A percentile compares a stretch with the other conserved stretches of the same genome.
phyloP scores from a whole-genome alignment of 2,888 invertebrate species.

The Helleia helle region DNA sequence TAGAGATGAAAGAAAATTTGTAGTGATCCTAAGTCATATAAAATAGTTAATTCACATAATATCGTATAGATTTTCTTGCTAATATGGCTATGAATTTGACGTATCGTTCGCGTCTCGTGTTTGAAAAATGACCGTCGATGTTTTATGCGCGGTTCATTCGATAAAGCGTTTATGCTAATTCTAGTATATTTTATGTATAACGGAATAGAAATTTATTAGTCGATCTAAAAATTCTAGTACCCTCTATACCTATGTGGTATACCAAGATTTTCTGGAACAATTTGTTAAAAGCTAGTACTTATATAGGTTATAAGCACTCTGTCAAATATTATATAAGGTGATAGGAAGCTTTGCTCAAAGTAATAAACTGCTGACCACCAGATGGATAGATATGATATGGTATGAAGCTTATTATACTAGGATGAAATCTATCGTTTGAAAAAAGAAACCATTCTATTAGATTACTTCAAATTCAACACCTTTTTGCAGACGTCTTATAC shows the following conservation, averaged over 20 bases:
- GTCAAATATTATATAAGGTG: neutral
- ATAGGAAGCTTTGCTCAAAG: no score
- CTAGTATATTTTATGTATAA: conserved; percentile 35
- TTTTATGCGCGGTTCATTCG: conserved; percentile 27
- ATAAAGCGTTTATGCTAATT: conserved; percentile 45
- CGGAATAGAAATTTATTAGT: conserved; percentile 34
- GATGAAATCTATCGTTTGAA: no score
- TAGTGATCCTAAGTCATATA: no score
- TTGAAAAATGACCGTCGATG: conserved; percentile 20
- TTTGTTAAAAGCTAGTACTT: no score
- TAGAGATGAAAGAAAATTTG: no score
- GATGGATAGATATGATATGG: no score
- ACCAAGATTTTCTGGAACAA: neutral
- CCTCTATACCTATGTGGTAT: neutral
- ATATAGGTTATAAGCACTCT: neutral
- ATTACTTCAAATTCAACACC: no score
- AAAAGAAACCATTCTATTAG: no score
- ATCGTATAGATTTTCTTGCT: neutral
- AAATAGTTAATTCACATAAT: no score
- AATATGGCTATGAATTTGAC: conserved; percentile 22
- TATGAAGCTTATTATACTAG: no score
- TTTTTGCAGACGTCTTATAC: no score
- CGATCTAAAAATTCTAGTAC: conserved; percentile 21
- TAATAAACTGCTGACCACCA: no score
- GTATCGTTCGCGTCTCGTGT: conserved; percentile 27